Evolutionary conservation across 2,888 invertebrate genomes (phyloP), one percentile per base, ranked within the genome.

Genomic region (Synergus umbraculus): DNA sequence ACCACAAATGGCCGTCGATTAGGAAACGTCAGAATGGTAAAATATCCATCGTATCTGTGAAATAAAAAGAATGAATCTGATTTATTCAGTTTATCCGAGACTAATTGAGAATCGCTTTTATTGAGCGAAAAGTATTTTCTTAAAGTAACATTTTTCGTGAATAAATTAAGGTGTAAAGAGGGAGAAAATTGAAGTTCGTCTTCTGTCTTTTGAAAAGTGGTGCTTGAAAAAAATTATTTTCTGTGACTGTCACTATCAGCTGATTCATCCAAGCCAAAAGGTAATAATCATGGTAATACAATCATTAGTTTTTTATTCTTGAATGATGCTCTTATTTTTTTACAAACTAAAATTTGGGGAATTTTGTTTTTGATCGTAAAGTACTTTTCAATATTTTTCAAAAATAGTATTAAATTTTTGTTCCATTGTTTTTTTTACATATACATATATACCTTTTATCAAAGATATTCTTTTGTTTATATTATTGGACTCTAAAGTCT

Each of bases 1-100:
- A 73, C 73, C 73, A 29, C 73, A 73, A 54, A 73, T 49, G 54
- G 10, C 54, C 54, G 73, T 73, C 73, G 4, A 12, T 44, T 44
- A 18, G 0, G 54, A 18, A 58, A 63, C 60, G 60, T 63, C 60
- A 29, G 10, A 67, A 67, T 44, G 18, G 66, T 66, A 44, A 67
- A 67, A 73, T 1, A 54, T 54, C 37, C 15, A 37, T 29, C 46
- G 54, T 54, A 15, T 54, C 15, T 9, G 12, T 41, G 1, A n/a
- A 54, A 73, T 13, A 9, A 73, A 49, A 67, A 73, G 29, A 41
- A 73, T 73, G 22, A 54, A 73, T 41, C n/a, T 37, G 5, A 10
- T 4, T 4, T 54, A 49, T 49, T 41, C 37, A n/a, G n/a, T 13
- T 54, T 37, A 15, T 41, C n/a, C 13, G 4, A 10, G 8, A 0